Evolutionary conservation across 2,888 invertebrate genomes (phyloP), one percentile per base, ranked within the genome.

Genomic region (Dynastes hyllus): DNA sequence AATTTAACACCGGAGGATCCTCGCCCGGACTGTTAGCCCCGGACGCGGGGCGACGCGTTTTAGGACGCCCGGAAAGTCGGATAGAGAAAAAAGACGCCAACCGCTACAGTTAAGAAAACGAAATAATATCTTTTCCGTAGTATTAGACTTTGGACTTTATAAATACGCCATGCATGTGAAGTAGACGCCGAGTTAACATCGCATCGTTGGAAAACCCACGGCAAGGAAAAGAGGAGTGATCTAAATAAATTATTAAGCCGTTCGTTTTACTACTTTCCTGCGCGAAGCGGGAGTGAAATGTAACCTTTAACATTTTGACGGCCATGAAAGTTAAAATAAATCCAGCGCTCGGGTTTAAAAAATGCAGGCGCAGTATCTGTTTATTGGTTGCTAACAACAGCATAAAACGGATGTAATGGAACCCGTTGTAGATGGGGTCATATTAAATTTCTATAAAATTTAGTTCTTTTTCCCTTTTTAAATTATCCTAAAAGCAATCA

Each of bases 1-100:
- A n/a, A n/a, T n/a, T n/a, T n/a, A n/a, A n/a, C 73, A 61, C 73
- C 73, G 58, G 73, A 73, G 73, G 58, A 22, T 58, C 73, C 50
- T 50, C 45, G 69, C 55, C 71, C 29, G 73, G 16, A 58, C 55
- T 16, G 53, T 53, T 53, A 53, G 13, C 16, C 16, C 53, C n/a
- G 53, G 22, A 58, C 55, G 8, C 55, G 55, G 22, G 22, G 16
- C 13, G n/a, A n/a, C 53, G 13, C 32, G 16, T 58, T 22, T 51
- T 27, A 69, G 51, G 50, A 51, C 29, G 69, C 53, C 69, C 50
- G 69, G 69, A n/a, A n/a, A 69, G 29, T 55, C n/a, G 40, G 58
- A 58, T 73, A 73, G 40, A n/a, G 37, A 16, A 27, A 27, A 29
- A 22, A 27, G 45, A 45, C n/a, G 32, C 16, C 45, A 2, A 32